Percentiles rank a stretch among this genome's conserved stretches.
These are phyloP conservation scores for Petrocephalus zakoni DNA, from an alignment of 2,113 vertebrate species.

Conservation along the genomic window DNA sequence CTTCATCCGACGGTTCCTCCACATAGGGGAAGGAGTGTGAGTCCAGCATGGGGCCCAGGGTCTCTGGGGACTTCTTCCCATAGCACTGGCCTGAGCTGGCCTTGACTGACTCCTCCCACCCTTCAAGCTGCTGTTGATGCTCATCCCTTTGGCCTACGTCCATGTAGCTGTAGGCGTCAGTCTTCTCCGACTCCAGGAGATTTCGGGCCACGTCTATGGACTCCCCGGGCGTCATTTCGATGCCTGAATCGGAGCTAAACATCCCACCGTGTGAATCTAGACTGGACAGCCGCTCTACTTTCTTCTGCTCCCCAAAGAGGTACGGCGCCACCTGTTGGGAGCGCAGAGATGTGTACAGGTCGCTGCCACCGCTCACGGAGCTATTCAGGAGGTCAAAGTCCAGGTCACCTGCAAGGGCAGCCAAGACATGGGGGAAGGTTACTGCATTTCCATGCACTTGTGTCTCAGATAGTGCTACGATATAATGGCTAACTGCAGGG, in stretches of 20 bases:
- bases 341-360: slow-evolving; percentile 86
- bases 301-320: slow-evolving; percentile 69
- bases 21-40: slow-evolving; percentile 68
- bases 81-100: slow-evolving; percentile 46
- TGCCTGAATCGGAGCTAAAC: slow-evolving; percentile 77
- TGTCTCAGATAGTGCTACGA: background rate
- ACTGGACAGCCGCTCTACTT: slow-evolving; percentile 60
- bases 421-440: slow-evolving; percentile 8
- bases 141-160: slow-evolving; percentile 83
- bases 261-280: slow-evolving; percentile 64
- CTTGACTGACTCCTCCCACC: slow-evolving; percentile 56
- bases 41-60: slow-evolving; percentile 54
- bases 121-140: slow-evolving; percentile 35
- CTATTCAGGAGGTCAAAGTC: slow-evolving; percentile 58
- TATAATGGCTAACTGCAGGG: background rate
- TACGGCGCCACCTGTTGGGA: slow-evolving; percentile 68
- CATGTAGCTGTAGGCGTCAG: slow-evolving; percentile 88
- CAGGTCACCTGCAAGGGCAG: slow-evolving; percentile 61
- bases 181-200: slow-evolving; percentile 72
- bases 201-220: slow-evolving; percentile 69
- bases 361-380: slow-evolving; percentile 61
- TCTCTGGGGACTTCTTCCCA: slow-evolving; percentile 55
- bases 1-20: slow-evolving; percentile 71
- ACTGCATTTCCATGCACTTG: background rate
- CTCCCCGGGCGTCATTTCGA: slow-evolving; percentile 81